Evolutionary conservation across 2,797 vertebrate species (phyloP).

Genomic region (Eptatretus atami): DNA sequence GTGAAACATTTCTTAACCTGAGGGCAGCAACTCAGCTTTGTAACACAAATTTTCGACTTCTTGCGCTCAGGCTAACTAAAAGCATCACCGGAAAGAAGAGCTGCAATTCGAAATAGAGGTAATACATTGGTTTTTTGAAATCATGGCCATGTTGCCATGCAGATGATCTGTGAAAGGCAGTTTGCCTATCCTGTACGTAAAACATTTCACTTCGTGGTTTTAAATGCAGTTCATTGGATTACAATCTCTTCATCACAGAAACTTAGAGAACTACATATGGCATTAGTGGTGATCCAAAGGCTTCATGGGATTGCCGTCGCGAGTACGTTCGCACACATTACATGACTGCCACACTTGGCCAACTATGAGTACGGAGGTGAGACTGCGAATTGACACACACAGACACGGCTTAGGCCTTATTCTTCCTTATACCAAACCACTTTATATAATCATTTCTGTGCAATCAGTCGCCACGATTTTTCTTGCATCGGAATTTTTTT

Average conservation of each 20-base stretch:
- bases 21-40: conserved; percentile 49
- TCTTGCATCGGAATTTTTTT: too few relatives aligned
- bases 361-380: conserved; percentile 55
- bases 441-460: too few relatives aligned
- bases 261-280: conserved; percentile 41
- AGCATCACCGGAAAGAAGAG: conserved; percentile 52
- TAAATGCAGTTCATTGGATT: too few relatives aligned
- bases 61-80: conserved; percentile 72
- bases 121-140: conserved; percentile 56
- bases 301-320: conserved; percentile 48
- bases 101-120: conserved; percentile 54
- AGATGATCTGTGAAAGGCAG: conserved; percentile 23
- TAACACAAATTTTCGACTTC: conserved; percentile 65
- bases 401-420: background rate
- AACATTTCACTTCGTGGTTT: too few relatives aligned
- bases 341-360: conserved; percentile 31
- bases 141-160: conserved; percentile 49
- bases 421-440: too few relatives aligned
- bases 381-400: conserved; percentile 17
- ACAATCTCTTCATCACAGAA: conserved; percentile 15
- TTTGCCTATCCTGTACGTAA: too few relatives aligned
- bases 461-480: too few relatives aligned
- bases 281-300: conserved; percentile 73
- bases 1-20: conserved; percentile 23
- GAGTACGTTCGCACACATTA: conserved; percentile 80